Base-by-base conservation (phyloP, 2,113 vertebrate genomes). In the Noctilio leporinus region DNA sequence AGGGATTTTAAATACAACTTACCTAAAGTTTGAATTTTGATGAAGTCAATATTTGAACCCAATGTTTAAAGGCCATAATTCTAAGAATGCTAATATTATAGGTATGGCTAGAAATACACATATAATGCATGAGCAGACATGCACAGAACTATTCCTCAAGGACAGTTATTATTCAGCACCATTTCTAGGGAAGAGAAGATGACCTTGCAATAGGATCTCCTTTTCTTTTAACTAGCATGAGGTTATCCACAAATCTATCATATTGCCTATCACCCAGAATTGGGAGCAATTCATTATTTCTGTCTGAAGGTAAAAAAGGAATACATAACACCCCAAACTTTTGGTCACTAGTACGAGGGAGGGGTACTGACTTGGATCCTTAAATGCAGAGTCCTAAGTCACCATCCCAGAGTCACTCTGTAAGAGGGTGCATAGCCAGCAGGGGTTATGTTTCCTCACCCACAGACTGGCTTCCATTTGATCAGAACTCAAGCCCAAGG, bases 41-140 rank as follows among this genome's bases (percentile, higher is more conserved):
- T 65, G 30, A 91, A 38, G 24, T 3, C 33, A 70, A 7, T 62
- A 73, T 86, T 78, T 92, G 57, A 91, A 57, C 20, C 33, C 33
- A 86, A 16, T 57, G 28, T 89, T 43, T 64, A 40, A 91, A 82
- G n/a, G 22, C 49, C 55, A 33, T 30, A 47, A 55, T 72, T 65
- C 90, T 93, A 88, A 53, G 15, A 35, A 59, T 72, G 70, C 90
- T 93, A 88, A 59, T 22, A 35, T 22, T 51, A 10, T 35, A 89
- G 26, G 40, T 73, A 64, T 35, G 40, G 33, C 28, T 89, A 65
- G 15, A 55, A 30, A 67, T 22, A 51, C 40, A 80, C 10, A 62
- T 6, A 12, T 5, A 65, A 3, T 9, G 8, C 24, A 14, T 20
- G 4, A 12, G 7, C 4, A 2, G 4, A 28, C 22, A 45, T 2